These are phyloP conservation scores for Sialis fuliginosa DNA, from an alignment of 2,888 invertebrate genomes.

Conservation along the genomic window DNA sequence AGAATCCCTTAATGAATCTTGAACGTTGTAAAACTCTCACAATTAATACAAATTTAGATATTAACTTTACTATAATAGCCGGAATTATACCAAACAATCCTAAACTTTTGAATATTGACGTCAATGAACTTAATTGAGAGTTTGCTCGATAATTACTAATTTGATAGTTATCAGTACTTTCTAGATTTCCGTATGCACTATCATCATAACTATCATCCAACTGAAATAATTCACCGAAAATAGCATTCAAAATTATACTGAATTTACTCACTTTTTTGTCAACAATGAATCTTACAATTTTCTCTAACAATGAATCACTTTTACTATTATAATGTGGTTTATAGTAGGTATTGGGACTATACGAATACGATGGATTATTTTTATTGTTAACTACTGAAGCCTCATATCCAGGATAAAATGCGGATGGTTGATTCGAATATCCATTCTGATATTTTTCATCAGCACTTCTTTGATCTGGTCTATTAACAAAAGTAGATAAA, in stretches of 20 bases:
- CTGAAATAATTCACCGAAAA: background rate
- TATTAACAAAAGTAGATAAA: too few species aligned
- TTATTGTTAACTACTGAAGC: too few species aligned
- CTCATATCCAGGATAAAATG: too few species aligned
- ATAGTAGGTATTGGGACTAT: too few species aligned
- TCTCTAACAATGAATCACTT: background rate
- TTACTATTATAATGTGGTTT: background rate
- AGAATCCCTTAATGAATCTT: background rate
- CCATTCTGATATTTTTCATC: too few species aligned
- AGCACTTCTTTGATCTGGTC: too few species aligned
- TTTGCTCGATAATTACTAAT: too few species aligned
- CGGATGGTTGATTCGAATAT: too few species aligned
- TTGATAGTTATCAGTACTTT: too few species aligned
- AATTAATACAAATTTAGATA: background rate
- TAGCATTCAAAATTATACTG: background rate
- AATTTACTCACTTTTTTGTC: background rate
- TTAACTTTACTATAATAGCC: background rate
- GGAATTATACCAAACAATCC: constrained; percentile 3
- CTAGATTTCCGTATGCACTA: background rate
- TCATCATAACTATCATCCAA: background rate
- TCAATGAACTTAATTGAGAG: background rate
- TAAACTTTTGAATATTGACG: background rate
- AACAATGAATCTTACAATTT: background rate
- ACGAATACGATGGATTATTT: too few species aligned
- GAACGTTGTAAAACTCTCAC: background rate